These are phyloP conservation scores for Cremastobaeus sp. DNA, from an alignment of 2,888 invertebrate genomes.

Conservation along the genomic window DNA sequence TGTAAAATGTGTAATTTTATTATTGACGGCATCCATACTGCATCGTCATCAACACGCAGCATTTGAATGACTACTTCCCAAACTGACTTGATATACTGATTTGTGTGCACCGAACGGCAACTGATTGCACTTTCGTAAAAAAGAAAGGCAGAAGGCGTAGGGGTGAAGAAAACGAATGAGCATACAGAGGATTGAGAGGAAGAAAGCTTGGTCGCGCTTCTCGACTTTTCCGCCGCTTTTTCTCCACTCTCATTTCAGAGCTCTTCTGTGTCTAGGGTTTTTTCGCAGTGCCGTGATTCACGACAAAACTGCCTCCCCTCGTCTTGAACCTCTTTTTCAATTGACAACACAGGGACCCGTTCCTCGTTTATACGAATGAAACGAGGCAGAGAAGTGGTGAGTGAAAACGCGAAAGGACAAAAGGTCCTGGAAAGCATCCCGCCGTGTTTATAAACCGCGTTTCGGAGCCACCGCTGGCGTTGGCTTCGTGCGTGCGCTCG, in stretches of 20 bases:
- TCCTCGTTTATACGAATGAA: constrained; percentile 68
- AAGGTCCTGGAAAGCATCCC: constrained; percentile 68
- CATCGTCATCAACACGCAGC: too few species aligned
- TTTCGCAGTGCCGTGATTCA: constrained; percentile 25
- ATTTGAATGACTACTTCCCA: too few species aligned
- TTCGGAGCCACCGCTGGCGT: constrained; percentile 32
- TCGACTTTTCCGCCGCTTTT: constrained; percentile 33
- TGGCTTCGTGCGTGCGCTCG: constrained; percentile 48
- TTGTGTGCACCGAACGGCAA: too few species aligned
- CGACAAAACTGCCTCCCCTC: constrained; percentile 62
- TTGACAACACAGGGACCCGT: constrained; percentile 64
- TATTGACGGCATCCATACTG: too few species aligned
- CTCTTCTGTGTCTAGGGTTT: constrained; percentile 17
- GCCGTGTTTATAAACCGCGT: constrained; percentile 61
- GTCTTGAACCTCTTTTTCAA: constrained; percentile 65
- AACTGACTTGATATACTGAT: too few species aligned
- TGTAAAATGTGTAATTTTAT: too few species aligned
- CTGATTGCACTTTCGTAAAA: too few species aligned
- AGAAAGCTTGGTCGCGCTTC: too few species aligned
- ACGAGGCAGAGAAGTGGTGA: constrained; percentile 66
- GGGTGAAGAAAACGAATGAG: too few species aligned
- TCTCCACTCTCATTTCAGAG: not conserved
- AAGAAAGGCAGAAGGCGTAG: too few species aligned
- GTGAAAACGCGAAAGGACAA: constrained; percentile 69
- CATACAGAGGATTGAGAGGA: too few species aligned